Evolutionary conservation across 2,113 vertebrate genomes (phyloP), one percentile per base, ranked within the genome.

Genomic region (Triplophysa dalaica): DNA sequence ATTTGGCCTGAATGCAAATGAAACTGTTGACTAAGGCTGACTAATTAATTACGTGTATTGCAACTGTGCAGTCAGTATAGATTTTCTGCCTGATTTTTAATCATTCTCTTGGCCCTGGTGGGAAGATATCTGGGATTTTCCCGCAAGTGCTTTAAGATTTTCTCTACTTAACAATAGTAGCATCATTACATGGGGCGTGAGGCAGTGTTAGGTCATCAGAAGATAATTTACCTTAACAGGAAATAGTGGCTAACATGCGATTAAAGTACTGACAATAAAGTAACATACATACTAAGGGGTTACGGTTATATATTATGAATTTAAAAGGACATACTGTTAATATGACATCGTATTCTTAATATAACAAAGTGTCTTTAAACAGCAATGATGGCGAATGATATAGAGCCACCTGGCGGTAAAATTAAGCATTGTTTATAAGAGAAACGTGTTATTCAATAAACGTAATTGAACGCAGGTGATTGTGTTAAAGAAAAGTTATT

Each of bases 1-100:
- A 58, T 58, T 21, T 43, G 29, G 13, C 33, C 43, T 11, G 8
- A 3, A 56, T 70, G 77, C 58, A 65, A 17, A 52, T 45, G 4
- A 41, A 83, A 69, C 43, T 79, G 43, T 75, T 73, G 41, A 22
- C 62, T 72, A 50, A 43, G 64, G 29, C 29, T 43, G 66, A 66
- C 62, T 80, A 72, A 77, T 77, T 77, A 66, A 61, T 56, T n/a
- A 50, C 41, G 64, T 33, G 52, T 17, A 33, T 63, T 50, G 43
- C 33, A 14, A 48, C 38, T 80, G 6, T 41, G 43, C 21, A 76
- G 64, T n/a, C 21, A 17, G 65, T 70, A 70, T 78, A 58, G 77
- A 70, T 43, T 70, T 69, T 60, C 63, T 62, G 70, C 22, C 12
- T 62, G 66, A 12, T 61, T 54, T 54, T 80, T 69, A 48, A 80